Conservation (phyloP, 1,140 invertebrate species). For the Lepidurus apus region DNA sequence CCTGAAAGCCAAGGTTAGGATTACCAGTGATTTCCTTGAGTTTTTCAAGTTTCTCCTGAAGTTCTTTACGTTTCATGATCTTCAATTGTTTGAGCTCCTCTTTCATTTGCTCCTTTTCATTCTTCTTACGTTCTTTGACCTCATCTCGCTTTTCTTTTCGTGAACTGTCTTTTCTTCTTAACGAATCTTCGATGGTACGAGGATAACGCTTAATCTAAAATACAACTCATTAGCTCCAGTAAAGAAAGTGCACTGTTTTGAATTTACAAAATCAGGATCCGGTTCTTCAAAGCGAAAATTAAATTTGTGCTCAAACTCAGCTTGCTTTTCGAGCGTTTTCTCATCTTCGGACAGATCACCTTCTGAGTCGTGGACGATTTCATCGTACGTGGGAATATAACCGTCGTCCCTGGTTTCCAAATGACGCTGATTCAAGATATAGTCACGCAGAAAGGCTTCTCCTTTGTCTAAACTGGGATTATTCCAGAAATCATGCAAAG, state of each 20-base stretch:
- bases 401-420: slow-evolving; percentile 56
- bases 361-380: slow-evolving; percentile 60
- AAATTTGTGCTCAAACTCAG: slow-evolving; percentile 89
- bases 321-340: slow-evolving; percentile 65
- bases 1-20: slow-evolving; percentile 27
- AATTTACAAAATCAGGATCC: slow-evolving; percentile 81
- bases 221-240: neutral
- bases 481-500: slow-evolving; percentile 77
- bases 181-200: slow-evolving; percentile 73
- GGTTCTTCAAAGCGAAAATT: slow-evolving; percentile 97
- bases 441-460: slow-evolving; percentile 88
- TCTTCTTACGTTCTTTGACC: slow-evolving; percentile 66
- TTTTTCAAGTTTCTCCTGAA: slow-evolving; percentile 78
- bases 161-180: slow-evolving; percentile 71
- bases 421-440: slow-evolving; percentile 79
- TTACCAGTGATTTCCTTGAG: slow-evolving; percentile 84
- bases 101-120: slow-evolving; percentile 73
- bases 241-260: slow-evolving; percentile 24
- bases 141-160: slow-evolving; percentile 71
- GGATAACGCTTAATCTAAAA: slow-evolving; percentile 80
- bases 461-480: slow-evolving; percentile 69
- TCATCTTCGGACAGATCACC: slow-evolving; percentile 74
- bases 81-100: slow-evolving; percentile 83
- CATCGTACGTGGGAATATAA: slow-evolving; percentile 61
- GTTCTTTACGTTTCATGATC: slow-evolving; percentile 82